These are phyloP conservation scores for Calypte anna DNA, from an alignment of 2,113 vertebrate species.

Conservation along the genomic window DNA sequence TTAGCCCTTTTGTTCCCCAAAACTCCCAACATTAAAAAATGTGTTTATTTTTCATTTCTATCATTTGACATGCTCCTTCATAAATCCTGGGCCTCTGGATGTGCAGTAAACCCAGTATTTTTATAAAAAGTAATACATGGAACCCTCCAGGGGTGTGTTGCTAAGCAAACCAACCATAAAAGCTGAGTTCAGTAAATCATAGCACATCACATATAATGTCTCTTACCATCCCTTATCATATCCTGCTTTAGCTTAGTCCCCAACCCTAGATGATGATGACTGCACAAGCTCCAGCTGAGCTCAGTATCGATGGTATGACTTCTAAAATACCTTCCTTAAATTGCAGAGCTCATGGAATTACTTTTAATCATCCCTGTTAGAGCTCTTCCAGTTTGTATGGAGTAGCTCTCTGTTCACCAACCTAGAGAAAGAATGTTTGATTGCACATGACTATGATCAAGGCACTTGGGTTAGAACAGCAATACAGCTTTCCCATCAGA, in stretches of 20 bases:
- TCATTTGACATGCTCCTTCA: neutral
- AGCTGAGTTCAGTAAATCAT: slow-evolving; percentile 32
- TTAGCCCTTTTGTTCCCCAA: neutral
- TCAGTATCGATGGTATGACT: fast-evolving
- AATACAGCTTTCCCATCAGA: fast-evolving
- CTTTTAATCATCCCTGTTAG: neutral
- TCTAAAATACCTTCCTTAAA: neutral
- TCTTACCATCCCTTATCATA: neutral
- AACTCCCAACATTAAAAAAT: neutral
- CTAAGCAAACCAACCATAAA: slow-evolving; percentile 34
- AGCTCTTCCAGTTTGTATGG: neutral
- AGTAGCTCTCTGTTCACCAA: neutral
- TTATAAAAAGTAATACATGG: slow-evolving; percentile 22
- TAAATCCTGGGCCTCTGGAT: slow-evolving; percentile 12
- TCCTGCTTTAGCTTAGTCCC: neutral
- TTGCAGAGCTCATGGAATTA: neutral
- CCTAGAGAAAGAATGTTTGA: neutral
- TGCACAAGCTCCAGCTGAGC: neutral
- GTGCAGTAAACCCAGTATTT: neutral
- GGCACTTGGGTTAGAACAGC: neutral
- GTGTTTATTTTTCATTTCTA: neutral
- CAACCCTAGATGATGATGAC: neutral
- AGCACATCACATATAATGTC: neutral
- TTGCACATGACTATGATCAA: neutral
- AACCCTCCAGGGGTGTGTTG: neutral